Percentiles rank a stretch among this genome's conserved stretches.
These are phyloP conservation scores for Cynopterus sphinx DNA, from an alignment of 2,797 vertebrate species.

Conservation along the genomic window DNA sequence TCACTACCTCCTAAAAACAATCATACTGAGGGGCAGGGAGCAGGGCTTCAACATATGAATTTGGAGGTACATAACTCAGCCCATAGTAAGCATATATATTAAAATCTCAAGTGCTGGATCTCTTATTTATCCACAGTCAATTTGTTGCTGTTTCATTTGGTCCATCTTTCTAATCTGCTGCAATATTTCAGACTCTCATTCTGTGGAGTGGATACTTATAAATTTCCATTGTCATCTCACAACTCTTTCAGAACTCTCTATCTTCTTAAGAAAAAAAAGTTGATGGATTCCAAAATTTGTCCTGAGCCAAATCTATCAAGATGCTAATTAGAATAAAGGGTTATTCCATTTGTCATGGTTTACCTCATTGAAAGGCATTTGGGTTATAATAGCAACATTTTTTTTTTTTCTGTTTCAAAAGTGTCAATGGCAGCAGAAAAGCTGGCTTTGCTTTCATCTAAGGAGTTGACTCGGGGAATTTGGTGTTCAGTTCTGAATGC, in stretches of 20 bases:
- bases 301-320: neutral
- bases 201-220: neutral
- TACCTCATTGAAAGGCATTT: neutral
- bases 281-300: neutral
- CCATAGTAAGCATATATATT: neutral
- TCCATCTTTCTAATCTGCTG: neutral
- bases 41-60: neutral
- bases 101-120: neutral
- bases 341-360: neutral
- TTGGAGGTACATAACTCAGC: neutral
- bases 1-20: neutral
- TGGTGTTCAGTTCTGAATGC: neutral
- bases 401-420: neutral
- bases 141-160: neutral
- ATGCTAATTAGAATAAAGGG: neutral
- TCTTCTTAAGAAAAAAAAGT: neutral
- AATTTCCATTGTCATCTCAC: neutral
- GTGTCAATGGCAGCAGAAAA: neutral
- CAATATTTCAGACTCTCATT: neutral
- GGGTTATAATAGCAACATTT: neutral
- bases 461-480: neutral
- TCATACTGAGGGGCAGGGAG: neutral
- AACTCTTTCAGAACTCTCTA: neutral
- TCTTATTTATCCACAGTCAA: neutral
- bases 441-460: neutral